phyloP scores from a whole-genome alignment of 1,140 invertebrate species.

The Drosophila baimaii region DNA sequence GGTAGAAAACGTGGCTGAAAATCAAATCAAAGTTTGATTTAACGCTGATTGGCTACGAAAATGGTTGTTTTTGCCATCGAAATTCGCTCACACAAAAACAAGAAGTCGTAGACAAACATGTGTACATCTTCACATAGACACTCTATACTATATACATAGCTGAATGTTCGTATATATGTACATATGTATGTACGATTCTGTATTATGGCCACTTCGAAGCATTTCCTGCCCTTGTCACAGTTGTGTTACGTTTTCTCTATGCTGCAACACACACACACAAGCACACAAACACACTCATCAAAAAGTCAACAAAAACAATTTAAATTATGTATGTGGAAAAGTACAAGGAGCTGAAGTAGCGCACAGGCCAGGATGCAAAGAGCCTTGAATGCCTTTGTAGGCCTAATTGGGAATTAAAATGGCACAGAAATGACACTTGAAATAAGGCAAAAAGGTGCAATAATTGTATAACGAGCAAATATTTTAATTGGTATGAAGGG shows the following conservation, averaged over 20 bases:
- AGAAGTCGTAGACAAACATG: constrained; percentile 18
- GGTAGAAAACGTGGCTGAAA: constrained; percentile 36
- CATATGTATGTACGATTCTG: constrained; percentile 18
- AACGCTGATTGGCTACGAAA: constrained; percentile 39
- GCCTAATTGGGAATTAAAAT: constrained; percentile 8
- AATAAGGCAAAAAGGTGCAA: background rate
- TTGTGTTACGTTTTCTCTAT: constrained; percentile 44
- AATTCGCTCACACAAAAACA: constrained; percentile 19
- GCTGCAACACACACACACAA: constrained; percentile 4
- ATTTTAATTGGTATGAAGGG: background rate
- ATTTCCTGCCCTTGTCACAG: constrained; percentile 37
- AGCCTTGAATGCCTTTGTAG: constrained; percentile 22
- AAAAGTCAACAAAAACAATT: constrained; percentile 57
- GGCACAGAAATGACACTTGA: background rate
- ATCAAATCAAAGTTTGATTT: constrained; percentile 54
- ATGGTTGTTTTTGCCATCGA: constrained; percentile 37
- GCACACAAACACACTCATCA: constrained; percentile 10
- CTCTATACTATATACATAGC: constrained; percentile 24
- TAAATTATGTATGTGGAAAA: constrained; percentile 27
- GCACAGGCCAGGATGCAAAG: background rate
- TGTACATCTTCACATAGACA: constrained; percentile 32
- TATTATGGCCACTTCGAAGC: constrained; percentile 30
- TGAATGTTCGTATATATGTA: constrained; percentile 7
- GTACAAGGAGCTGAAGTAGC: constrained; percentile 18
- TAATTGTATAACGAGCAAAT: constrained; percentile 17